A percentile compares a stretch with the other conserved stretches of the same genome.
Evolutionary conservation across 2,113 vertebrate species (phyloP).

Genomic region (Alethe castanea): DNA sequence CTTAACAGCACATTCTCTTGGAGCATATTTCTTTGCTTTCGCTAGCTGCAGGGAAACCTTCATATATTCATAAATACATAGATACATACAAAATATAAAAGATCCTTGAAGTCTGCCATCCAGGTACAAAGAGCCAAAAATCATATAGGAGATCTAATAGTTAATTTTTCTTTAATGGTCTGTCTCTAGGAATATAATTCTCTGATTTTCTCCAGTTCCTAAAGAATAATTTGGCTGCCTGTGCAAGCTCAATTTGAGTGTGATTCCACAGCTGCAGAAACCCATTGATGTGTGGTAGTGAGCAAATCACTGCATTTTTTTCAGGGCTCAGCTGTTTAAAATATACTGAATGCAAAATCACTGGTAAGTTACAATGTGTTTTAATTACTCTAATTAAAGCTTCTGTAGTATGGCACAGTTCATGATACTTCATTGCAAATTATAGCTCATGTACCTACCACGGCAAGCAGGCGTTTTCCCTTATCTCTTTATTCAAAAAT

Average conservation of each 20-base stretch:
- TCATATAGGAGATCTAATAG: not conserved
- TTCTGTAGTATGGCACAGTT: slow-evolving; percentile 67
- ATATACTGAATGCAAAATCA: slow-evolving; percentile 74
- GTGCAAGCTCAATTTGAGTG: slow-evolving; percentile 46
- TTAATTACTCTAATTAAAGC: slow-evolving; percentile 76
- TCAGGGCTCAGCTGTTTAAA: slow-evolving; percentile 75
- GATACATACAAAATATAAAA: not conserved
- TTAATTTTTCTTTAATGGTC: not conserved
- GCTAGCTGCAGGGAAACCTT: not conserved
- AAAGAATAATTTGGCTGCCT: slow-evolving; percentile 58
- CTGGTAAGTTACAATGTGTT: slow-evolving; percentile 74
- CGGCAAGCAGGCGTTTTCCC: slow-evolving; percentile 9
- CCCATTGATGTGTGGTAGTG: slow-evolving; percentile 61
- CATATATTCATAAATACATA: not conserved
- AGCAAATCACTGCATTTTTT: slow-evolving; percentile 64
- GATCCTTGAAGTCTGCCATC: not conserved
- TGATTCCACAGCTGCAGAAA: slow-evolving; percentile 67
- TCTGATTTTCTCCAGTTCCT: slow-evolving; percentile 42
- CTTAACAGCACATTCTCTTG: not conserved
- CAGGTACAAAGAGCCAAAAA: not conserved
- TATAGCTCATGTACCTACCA: slow-evolving; percentile 59
- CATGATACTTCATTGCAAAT: slow-evolving; percentile 71
- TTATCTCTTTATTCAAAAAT: slow-evolving; percentile 16
- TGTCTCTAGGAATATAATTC: not conserved
- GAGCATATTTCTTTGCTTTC: not conserved